Evolutionary conservation across 2,797 vertebrate species (phyloP).

Genomic region (Danio kyathit): DNA sequence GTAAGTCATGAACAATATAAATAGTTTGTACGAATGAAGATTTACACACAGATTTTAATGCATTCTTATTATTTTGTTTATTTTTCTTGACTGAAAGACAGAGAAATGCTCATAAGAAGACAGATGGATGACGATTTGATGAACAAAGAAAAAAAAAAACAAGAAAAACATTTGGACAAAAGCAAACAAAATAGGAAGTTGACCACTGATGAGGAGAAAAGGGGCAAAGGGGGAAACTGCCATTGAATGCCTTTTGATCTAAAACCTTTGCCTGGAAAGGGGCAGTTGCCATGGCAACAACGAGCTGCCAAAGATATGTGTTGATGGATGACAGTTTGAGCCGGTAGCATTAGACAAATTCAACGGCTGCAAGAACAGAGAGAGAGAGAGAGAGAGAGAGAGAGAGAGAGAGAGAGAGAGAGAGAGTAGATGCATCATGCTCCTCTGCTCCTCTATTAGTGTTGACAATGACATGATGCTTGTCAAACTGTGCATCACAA

Average conservation of each 20-base stretch:
- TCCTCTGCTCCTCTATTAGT: constrained; percentile 47
- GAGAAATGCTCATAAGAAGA: background rate
- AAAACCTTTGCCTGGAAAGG: constrained; percentile 88
- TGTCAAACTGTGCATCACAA: constrained; percentile 40
- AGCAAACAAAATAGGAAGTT: background rate
- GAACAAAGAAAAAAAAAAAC: background rate
- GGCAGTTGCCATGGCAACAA: constrained; percentile 91
- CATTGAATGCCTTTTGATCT: constrained; percentile 91
- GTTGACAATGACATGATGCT: constrained; percentile 52
- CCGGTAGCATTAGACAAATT: constrained; percentile 57
- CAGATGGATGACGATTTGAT: background rate
- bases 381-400: constrained; percentile 12
- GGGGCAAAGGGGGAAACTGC: constrained; percentile 12
- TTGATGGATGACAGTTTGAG: constrained; percentile 89
- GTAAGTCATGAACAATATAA: too few relatives aligned
- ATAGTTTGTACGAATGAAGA: too few relatives aligned
- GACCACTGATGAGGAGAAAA: background rate
- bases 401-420: constrained; percentile 5
- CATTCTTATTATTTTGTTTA: too few relatives aligned
- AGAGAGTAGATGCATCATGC: constrained; percentile 46
- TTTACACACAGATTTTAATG: too few relatives aligned
- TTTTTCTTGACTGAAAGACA: background rate
- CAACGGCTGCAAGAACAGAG: constrained; percentile 41
- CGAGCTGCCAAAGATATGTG: constrained; percentile 87
- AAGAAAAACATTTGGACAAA: background rate